Conservation (phyloP, 2,797 vertebrate genomes). For the Acanthornis magna region DNA sequence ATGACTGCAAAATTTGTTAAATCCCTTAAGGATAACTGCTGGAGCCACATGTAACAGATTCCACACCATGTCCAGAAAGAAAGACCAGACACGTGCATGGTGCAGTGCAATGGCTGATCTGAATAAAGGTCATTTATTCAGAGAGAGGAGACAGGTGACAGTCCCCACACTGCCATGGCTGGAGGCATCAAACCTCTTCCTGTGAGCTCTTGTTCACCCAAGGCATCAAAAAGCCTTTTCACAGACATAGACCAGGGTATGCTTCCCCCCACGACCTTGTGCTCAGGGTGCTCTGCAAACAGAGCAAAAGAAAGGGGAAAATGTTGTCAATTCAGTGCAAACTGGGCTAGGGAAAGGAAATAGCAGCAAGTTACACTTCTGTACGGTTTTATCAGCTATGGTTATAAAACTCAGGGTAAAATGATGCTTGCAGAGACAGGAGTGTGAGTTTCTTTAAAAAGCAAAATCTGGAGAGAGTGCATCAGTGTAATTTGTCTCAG, state of each 20-base stretch:
- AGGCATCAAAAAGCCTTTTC: neutral
- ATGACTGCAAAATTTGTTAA: neutral
- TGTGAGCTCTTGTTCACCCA: neutral
- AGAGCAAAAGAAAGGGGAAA: neutral
- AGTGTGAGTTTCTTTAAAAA: neutral
- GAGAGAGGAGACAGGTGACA: neutral
- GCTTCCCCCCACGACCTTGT: neutral
- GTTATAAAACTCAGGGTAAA: neutral
- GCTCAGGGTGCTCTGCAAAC: neutral
- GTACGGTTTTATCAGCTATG: neutral
- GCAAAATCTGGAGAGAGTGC: neutral
- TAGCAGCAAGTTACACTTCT: neutral
- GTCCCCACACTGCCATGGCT: neutral
- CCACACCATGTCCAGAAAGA: neutral
- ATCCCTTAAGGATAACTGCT: neutral
- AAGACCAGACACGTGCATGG: neutral
- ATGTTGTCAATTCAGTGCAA: fast-evolving
- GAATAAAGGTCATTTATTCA: neutral
- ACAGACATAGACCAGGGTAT: neutral
- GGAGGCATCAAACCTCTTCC: neutral
- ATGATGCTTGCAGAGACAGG: neutral
- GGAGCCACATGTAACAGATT: neutral
- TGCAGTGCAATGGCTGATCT: neutral
- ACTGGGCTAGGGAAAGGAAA: neutral
- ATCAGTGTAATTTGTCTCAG: neutral